Conservation (phyloP, 2,113 vertebrate species). For the Aepyceros melampus region DNA sequence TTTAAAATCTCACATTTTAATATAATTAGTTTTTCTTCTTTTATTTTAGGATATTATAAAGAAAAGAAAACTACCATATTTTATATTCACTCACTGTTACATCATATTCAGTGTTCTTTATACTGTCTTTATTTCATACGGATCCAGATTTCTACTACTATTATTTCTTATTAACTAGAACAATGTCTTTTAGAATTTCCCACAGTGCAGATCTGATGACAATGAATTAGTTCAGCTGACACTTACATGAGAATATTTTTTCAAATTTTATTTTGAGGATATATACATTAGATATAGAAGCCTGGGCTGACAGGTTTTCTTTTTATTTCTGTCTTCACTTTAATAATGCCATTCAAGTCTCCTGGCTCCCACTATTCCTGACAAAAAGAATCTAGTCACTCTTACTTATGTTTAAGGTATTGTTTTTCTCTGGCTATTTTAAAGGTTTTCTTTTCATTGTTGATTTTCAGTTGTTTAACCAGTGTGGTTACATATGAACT, state of each 20-base stretch:
- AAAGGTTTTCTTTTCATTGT: background rate
- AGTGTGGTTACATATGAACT: background rate
- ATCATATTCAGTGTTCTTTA: background rate
- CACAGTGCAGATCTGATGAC: background rate
- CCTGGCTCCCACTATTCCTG: background rate
- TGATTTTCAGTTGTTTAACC: background rate
- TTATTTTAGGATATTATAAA: background rate
- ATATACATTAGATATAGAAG: background rate
- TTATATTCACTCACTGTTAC: background rate
- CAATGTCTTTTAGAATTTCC: background rate
- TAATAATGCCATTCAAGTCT: background rate
- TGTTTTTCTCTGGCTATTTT: background rate
- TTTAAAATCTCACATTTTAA: background rate
- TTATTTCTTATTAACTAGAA: background rate
- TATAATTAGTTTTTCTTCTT: background rate
- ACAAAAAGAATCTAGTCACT: background rate
- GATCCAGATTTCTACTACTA: background rate
- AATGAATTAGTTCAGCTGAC: background rate
- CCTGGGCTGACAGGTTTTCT: background rate
- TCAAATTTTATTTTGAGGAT: background rate
- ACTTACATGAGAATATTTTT: conserved; percentile 11
- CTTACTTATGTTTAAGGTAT: background rate
- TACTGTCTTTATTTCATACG: background rate
- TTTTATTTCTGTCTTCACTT: background rate
- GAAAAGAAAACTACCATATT: background rate